Conservation (phyloP, 35 echinoderm and acorn worm species). For the Apostichopus japonicus region DNA sequence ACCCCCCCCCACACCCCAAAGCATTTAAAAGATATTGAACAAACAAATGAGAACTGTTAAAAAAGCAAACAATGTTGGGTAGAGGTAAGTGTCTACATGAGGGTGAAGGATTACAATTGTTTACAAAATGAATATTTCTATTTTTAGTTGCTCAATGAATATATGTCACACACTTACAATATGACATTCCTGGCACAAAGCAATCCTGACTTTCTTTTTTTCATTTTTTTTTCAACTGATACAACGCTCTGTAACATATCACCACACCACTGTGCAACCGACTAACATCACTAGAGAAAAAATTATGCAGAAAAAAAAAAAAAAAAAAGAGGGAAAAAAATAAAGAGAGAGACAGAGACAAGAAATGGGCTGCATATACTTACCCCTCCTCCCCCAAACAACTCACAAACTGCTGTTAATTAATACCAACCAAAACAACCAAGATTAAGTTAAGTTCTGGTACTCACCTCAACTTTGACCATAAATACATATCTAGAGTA, state of each 20-base stretch:
- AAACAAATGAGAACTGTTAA: too few species aligned
- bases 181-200: slow-evolving; percentile 9
- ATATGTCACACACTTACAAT: slow-evolving; percentile 8
- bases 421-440: slow-evolving; percentile 27
- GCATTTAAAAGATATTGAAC: too few species aligned
- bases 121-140: too few species aligned
- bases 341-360: background rate
- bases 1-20: too few species aligned
- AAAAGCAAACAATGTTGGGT: too few species aligned
- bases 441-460: slow-evolving; percentile 15
- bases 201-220: background rate
- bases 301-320: background rate
- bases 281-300: slow-evolving; percentile 36
- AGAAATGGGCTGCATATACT: slow-evolving; percentile 31
- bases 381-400: background rate
- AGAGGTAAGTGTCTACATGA: too few species aligned
- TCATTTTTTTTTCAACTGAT: background rate
- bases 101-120: too few species aligned
- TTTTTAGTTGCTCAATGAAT: too few species aligned
- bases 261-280: slow-evolving; percentile 45
- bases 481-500: background rate
- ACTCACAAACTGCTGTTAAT: slow-evolving; percentile 44
- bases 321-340: background rate
- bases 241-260: slow-evolving; percentile 13
- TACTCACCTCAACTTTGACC: slow-evolving; percentile 37